Evolutionary conservation across 1,140 invertebrate species (phyloP).

Genomic region (Kradibia gibbosae): DNA sequence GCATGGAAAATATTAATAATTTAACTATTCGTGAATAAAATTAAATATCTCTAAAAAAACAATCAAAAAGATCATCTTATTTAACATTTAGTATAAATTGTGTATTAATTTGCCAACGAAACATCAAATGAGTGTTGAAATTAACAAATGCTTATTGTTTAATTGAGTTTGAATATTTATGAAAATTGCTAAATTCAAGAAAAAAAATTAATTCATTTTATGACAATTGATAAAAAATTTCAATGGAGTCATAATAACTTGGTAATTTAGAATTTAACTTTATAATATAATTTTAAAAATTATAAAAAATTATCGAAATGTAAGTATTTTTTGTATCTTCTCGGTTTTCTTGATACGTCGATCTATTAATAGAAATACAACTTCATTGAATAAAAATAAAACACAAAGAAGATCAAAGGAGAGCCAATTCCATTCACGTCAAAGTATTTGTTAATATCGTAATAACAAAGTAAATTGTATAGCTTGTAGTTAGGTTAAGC

Average conservation of each 20-base stretch:
- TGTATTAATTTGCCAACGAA: background rate
- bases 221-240: too few relatives aligned
- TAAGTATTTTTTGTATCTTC: too few relatives aligned
- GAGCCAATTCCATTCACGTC: background rate
- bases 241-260: too few relatives aligned
- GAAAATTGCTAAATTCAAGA: too few relatives aligned
- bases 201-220: too few relatives aligned
- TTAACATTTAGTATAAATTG: background rate
- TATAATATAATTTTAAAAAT: too few relatives aligned
- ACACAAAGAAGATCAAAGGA: background rate
- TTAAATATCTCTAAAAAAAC: background rate
- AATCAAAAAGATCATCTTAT: background rate
- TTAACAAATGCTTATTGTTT: background rate
- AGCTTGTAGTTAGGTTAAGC: too few relatives aligned
- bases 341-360: background rate
- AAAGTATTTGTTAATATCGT: background rate
- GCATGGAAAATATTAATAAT: slow-evolving; percentile 12
- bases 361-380: background rate
- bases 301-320: too few relatives aligned
- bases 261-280: too few relatives aligned
- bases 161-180: too few relatives aligned
- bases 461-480: too few relatives aligned
- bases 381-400: background rate
- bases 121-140: background rate
- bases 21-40: slow-evolving; percentile 16